Conservation (phyloP, 2,888 invertebrate species). For the Tillus elongatus region DNA sequence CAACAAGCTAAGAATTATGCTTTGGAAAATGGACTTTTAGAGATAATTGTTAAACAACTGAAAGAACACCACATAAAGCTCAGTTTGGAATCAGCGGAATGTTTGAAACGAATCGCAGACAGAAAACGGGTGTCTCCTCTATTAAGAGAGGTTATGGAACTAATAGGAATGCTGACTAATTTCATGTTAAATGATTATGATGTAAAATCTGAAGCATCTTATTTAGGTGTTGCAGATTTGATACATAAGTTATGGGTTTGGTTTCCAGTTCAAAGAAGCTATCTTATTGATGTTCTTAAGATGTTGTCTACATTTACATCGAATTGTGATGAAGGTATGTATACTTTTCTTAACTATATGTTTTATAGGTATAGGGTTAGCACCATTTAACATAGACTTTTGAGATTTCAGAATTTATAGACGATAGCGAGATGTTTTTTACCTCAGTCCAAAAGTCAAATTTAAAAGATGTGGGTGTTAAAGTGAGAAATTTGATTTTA, state of each 20-base stretch:
- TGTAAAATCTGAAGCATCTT: slow-evolving; percentile 50
- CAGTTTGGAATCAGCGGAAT: slow-evolving; percentile 44
- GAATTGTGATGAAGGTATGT: slow-evolving; percentile 51
- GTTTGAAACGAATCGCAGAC: slow-evolving; percentile 37
- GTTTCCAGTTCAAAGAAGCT: slow-evolving; percentile 50
- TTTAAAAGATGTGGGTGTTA: too few relatives aligned
- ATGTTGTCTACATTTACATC: slow-evolving; percentile 56
- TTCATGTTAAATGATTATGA: slow-evolving; percentile 47
- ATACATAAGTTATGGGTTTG: slow-evolving; percentile 60
- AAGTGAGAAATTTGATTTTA: too few relatives aligned
- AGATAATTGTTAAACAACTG: slow-evolving; percentile 38
- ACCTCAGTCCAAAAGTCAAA: too few relatives aligned
- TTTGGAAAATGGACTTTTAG: slow-evolving; percentile 37
- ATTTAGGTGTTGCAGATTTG: slow-evolving; percentile 48
- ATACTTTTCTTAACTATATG: slow-evolving; percentile 11
- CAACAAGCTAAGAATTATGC: slow-evolving; percentile 43
- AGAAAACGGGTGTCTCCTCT: slow-evolving; percentile 43
- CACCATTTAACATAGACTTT: too few relatives aligned
- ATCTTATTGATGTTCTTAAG: slow-evolving; percentile 48
- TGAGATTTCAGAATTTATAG: too few relatives aligned
- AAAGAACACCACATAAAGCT: slow-evolving; percentile 43
- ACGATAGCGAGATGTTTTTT: too few relatives aligned
- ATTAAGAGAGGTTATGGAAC: slow-evolving; percentile 48
- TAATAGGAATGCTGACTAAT: slow-evolving; percentile 51
- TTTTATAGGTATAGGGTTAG: slow-evolving; percentile 4